Evolutionary conservation across 2,888 invertebrate genomes (phyloP).

Genomic region (Drosophila mercatorum): DNA sequence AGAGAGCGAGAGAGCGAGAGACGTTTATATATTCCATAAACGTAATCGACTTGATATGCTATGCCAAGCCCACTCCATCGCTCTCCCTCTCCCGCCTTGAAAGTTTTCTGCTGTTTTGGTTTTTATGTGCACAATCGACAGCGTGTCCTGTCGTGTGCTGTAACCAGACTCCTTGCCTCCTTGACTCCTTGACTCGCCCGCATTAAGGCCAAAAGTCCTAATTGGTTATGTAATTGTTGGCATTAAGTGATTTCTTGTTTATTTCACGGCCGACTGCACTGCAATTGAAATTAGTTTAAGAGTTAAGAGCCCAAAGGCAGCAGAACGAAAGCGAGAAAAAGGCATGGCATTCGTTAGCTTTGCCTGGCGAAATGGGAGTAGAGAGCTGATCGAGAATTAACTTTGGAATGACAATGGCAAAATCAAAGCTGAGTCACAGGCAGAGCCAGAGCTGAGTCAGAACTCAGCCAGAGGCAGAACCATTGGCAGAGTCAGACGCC

Average conservation of each 20-base stretch:
- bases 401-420: too few relatives aligned
- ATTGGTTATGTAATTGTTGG: constrained; percentile 77
- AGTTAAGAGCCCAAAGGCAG: constrained; percentile 13
- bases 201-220: constrained; percentile 58
- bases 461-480: too few relatives aligned
- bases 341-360: too few relatives aligned
- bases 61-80: neutral
- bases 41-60: constrained; percentile 67
- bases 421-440: too few relatives aligned
- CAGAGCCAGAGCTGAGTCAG: too few relatives aligned
- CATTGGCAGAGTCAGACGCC: too few relatives aligned
- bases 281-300: constrained; percentile 61
- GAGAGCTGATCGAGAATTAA: too few relatives aligned
- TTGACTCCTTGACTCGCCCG: constrained; percentile 24
- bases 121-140: constrained; percentile 54
- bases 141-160: constrained; percentile 23
- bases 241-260: constrained; percentile 79
- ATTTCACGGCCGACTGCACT: constrained; percentile 65
- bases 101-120: constrained; percentile 53
- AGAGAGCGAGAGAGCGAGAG: neutral
- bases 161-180: constrained; percentile 37
- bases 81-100: constrained; percentile 7
- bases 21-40: constrained; percentile 60
- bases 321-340: too few relatives aligned
- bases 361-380: too few relatives aligned